A percentile compares a stretch with the other conserved stretches of the same genome.
These are phyloP conservation scores for Elgaria multicarinata DNA, from an alignment of 2,113 vertebrate genomes.

Conservation along the genomic window DNA sequence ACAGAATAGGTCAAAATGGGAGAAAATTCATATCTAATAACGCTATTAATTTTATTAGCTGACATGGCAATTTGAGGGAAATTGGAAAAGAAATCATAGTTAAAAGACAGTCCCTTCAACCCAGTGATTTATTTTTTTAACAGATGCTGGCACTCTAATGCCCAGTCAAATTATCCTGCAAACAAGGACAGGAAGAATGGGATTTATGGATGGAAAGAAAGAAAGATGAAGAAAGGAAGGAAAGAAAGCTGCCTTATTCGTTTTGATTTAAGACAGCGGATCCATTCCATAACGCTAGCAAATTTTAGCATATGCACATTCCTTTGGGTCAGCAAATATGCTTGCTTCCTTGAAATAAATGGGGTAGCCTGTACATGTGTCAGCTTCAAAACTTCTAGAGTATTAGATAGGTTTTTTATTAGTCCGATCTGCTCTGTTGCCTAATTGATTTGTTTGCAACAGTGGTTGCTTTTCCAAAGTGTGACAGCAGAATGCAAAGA, in stretches of 20 bases:
- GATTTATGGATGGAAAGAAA: not conserved
- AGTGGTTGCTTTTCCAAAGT: not conserved
- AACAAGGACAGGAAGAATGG: not conserved
- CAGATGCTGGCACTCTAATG: not conserved
- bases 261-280: not conserved
- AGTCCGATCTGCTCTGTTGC: not conserved
- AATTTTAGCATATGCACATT: not conserved
- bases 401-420: not conserved
- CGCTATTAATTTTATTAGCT: not conserved
- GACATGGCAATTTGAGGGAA: not conserved
- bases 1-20: not conserved
- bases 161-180: not conserved
- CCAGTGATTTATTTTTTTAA: not conserved
- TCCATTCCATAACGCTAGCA: too few species aligned
- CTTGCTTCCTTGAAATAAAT: not conserved
- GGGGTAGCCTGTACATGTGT: not conserved
- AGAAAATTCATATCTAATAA: not conserved
- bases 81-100: not conserved
- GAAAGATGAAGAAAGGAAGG: too few species aligned
- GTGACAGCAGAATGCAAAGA: not conserved
- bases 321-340: not conserved
- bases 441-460: not conserved
- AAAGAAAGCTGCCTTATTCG: not conserved
- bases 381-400: not conserved
- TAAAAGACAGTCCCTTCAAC: not conserved